These are phyloP conservation scores for Drosophila colorata DNA, from an alignment of 2,888 invertebrate species.

Conservation along the genomic window DNA sequence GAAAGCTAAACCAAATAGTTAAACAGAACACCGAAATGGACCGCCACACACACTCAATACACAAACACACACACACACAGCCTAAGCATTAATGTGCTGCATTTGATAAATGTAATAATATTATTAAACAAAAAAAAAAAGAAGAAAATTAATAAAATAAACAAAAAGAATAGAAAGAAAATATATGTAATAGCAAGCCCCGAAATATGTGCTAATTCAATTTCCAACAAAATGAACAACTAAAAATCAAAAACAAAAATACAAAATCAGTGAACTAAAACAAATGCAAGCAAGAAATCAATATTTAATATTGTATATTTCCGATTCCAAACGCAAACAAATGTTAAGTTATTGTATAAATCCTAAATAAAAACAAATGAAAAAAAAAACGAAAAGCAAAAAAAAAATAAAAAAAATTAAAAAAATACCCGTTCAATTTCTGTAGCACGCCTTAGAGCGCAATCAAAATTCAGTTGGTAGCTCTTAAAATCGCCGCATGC, in stretches of 20 bases:
- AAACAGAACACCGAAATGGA: slow-evolving; percentile 65
- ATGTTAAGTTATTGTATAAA: slow-evolving; percentile 81
- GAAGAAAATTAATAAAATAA: slow-evolving; percentile 20
- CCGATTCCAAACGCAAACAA: slow-evolving; percentile 75
- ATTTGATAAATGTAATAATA: slow-evolving; percentile 70
- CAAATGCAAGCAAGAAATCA: slow-evolving; percentile 61
- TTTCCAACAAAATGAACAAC: slow-evolving; percentile 32
- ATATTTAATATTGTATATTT: slow-evolving; percentile 83
- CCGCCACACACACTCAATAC: slow-evolving; percentile 47
- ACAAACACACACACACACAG: slow-evolving; percentile 43
- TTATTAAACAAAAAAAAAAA: slow-evolving; percentile 33
- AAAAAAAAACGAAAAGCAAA: slow-evolving; percentile 33
- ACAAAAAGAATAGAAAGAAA: slow-evolving; percentile 27
- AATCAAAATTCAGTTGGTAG: not conserved
- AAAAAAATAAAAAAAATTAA: slow-evolving; percentile 11
- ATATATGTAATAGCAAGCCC: slow-evolving; percentile 44
- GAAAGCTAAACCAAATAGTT: slow-evolving; percentile 63
- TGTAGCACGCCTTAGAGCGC: slow-evolving; percentile 23
- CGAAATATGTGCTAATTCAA: slow-evolving; percentile 50
- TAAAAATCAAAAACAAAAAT: slow-evolving; percentile 41
- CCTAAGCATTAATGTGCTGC: slow-evolving; percentile 75
- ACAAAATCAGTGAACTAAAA: slow-evolving; percentile 40
- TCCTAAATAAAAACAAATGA: slow-evolving; percentile 65
- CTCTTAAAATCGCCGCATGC: slow-evolving; percentile 14
- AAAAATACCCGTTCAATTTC: slow-evolving; percentile 6